Evolutionary conservation across 37 sponge, comb jelly and placozoan genomes (phyloP).

Genomic region (Trichoplax adhaerens): DNA sequence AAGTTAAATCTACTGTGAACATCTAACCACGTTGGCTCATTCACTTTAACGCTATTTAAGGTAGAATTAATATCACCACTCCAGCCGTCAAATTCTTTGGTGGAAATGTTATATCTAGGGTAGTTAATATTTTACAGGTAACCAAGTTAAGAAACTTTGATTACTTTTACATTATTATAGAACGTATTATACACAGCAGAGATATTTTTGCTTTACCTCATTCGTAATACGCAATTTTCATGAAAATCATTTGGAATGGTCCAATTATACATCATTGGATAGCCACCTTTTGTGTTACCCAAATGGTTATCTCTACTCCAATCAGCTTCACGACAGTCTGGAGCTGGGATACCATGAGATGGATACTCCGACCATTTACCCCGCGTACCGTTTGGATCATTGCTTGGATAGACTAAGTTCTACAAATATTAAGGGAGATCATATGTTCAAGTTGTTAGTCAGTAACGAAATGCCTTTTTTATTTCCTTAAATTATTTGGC

Average conservation of each 20-base stretch:
- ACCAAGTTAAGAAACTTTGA: neutral
- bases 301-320: slow-evolving; percentile 96
- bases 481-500: neutral
- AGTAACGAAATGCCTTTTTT: neutral
- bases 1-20: too few species aligned
- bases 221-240: slow-evolving; percentile 75
- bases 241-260: slow-evolving; percentile 74
- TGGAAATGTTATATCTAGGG: slow-evolving; percentile 88
- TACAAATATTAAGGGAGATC: neutral
- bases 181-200: neutral
- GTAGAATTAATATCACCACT: slow-evolving; percentile 6
- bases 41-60: slow-evolving; percentile 10
- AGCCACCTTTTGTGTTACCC: slow-evolving; percentile 79
- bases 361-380: slow-evolving; percentile 43
- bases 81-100: slow-evolving; percentile 77
- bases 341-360: slow-evolving; percentile 37
- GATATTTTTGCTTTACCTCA: slow-evolving; percentile 36
- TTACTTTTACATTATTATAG: neutral
- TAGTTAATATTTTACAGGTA: neutral
- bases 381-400: slow-evolving; percentile 4
- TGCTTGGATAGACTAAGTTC: neutral
- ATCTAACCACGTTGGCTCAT: neutral
- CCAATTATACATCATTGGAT: slow-evolving; percentile 86
- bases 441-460: neutral
- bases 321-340: slow-evolving; percentile 59